Percentiles rank a stretch among this genome's conserved stretches.
Evolutionary conservation across 2,113 vertebrate species (phyloP).

Genomic region (Myiozetetes cayanensis): DNA sequence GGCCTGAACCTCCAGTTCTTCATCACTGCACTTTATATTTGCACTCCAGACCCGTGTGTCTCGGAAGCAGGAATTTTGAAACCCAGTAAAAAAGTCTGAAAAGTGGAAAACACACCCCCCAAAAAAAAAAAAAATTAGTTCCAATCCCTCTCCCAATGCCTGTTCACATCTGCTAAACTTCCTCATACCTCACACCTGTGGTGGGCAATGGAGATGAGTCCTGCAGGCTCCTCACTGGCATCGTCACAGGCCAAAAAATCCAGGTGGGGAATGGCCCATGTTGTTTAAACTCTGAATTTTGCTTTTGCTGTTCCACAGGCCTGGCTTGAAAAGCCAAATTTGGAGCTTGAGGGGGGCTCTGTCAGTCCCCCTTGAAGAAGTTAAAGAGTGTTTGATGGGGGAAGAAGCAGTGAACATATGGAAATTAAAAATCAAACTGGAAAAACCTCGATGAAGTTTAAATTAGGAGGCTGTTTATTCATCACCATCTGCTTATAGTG

Average conservation of each 20-base stretch:
- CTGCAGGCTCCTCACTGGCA: neutral
- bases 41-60: neutral
- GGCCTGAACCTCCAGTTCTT: neutral
- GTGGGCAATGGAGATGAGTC: neutral
- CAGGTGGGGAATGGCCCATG: neutral
- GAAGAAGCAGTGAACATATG: constrained; percentile 11
- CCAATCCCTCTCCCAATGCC: neutral
- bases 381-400: neutral
- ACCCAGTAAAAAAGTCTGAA: neutral
- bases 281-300: neutral
- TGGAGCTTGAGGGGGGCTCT: neutral
- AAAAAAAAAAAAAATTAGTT: neutral
- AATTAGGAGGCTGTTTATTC: constrained; percentile 58
- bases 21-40: neutral
- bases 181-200: neutral
- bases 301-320: neutral
- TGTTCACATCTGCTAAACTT: neutral
- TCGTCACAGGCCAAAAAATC: neutral
- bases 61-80: neutral
- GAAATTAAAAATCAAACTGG: constrained; percentile 49
- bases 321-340: neutral
- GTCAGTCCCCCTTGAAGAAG: neutral
- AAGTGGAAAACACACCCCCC: neutral
- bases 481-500: constrained; percentile 52
- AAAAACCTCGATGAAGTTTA: constrained; percentile 60